A percentile compares a stretch with the other conserved stretches of the same genome.
phyloP scores from a whole-genome alignment of 2,113 vertebrate species.

The Puma concolor region DNA sequence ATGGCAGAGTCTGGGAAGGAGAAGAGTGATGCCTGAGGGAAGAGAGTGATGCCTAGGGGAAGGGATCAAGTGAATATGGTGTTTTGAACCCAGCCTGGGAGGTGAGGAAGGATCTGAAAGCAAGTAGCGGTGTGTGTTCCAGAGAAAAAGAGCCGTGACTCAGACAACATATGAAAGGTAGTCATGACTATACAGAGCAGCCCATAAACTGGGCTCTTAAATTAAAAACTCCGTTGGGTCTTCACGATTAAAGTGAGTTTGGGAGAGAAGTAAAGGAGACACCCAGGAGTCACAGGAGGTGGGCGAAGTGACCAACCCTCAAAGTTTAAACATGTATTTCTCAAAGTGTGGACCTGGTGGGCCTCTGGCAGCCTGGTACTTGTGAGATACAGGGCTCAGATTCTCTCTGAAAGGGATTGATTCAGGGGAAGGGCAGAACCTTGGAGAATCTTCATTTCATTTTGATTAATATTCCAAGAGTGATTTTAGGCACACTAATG shows the following conservation, averaged over 20 bases:
- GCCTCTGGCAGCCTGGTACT: not conserved
- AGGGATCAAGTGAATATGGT: too few species aligned
- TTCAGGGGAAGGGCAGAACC: not conserved
- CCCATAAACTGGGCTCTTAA: not conserved
- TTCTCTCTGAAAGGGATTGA: not conserved
- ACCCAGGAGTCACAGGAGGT: not conserved
- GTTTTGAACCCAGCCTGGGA: not conserved
- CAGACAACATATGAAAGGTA: not conserved
- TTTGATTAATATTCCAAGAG: not conserved
- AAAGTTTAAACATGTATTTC: not conserved
- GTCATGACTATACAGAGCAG: not conserved
- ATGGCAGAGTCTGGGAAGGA: not conserved
- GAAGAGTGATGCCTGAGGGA: too few species aligned
- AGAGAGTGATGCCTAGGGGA: not conserved
- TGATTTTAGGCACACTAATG: not conserved
- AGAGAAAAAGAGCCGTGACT: not conserved
- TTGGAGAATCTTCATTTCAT: constrained; percentile 6
- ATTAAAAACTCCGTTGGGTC: not conserved
- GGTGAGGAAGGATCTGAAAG: not conserved
- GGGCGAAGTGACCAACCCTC: not conserved
- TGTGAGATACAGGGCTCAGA: not conserved
- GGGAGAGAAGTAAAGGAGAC: not conserved
- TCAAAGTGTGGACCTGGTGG: not conserved
- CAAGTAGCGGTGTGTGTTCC: not conserved
- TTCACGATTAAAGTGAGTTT: not conserved